Percentiles rank a stretch among this genome's conserved stretches.
These are phyloP conservation scores for Villa cingulata DNA, from an alignment of 2,888 invertebrate genomes.

Conservation along the genomic window DNA sequence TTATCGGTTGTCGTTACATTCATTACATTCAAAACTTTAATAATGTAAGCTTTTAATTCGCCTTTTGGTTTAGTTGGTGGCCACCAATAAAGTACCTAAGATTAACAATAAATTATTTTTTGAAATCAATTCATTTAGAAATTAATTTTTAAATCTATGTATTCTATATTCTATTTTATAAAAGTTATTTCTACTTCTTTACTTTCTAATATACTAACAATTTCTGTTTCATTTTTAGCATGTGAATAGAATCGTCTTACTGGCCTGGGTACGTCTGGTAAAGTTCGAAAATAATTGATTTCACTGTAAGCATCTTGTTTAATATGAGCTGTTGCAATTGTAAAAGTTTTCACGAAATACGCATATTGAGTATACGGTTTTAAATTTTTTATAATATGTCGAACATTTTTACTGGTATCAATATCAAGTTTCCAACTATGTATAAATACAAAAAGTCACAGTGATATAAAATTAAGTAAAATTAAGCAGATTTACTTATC, in stretches of 20 bases:
- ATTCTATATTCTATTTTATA: too few relatives aligned
- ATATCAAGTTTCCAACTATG: slow-evolving; percentile 57
- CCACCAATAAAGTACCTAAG: slow-evolving; percentile 29
- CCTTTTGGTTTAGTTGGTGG: slow-evolving; percentile 28
- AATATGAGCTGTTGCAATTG: slow-evolving; percentile 54
- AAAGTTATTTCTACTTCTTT: too few relatives aligned
- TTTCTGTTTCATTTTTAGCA: slow-evolving; percentile 21
- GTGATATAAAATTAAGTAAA: background rate
- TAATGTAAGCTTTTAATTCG: slow-evolving; percentile 21
- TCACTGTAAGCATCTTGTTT: slow-evolving; percentile 64
- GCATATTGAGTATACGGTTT: slow-evolving; percentile 87
- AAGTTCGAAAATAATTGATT: slow-evolving; percentile 65
- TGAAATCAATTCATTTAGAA: too few relatives aligned
- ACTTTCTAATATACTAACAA: slow-evolving; percentile 19
- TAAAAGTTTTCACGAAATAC: slow-evolving; percentile 83
- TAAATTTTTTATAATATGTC: slow-evolving; percentile 50
- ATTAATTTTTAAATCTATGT: too few relatives aligned
- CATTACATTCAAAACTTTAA: slow-evolving; percentile 6
- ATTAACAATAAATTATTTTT: too few relatives aligned
- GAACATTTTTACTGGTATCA: slow-evolving; percentile 30
- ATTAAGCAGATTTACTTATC: slow-evolving; percentile 42
- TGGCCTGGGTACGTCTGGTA: slow-evolving; percentile 36
- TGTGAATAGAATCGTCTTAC: slow-evolving; percentile 24
- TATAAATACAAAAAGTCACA: slow-evolving; percentile 13
- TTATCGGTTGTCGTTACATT: too few relatives aligned